Conservation (phyloP, 2,888 invertebrate species). For the Tinea pellionella region DNA sequence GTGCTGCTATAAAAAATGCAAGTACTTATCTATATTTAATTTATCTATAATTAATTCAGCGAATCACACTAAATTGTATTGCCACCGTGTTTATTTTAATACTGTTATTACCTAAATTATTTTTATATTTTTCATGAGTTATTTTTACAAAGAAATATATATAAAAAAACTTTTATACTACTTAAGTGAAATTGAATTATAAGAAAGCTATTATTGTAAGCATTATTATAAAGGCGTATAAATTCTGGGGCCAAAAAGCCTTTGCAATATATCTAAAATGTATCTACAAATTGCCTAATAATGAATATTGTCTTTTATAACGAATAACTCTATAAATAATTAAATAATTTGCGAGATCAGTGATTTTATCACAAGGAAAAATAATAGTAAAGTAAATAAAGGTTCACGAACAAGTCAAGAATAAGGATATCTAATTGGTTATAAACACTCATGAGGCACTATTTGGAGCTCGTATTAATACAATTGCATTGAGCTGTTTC, state of each 20-base stretch:
- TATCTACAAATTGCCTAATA: conserved; percentile 17
- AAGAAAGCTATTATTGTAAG: conserved; percentile 6
- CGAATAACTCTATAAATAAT: conserved; percentile 11
- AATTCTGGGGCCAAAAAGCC: conserved; percentile 22
- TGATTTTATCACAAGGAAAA: conserved; percentile 8
- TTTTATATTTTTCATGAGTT: too few species aligned
- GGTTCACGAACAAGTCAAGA: too few species aligned
- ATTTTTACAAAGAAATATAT: not conserved
- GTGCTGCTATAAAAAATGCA: too few species aligned
- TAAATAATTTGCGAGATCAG: not conserved
- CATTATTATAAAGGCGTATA: conserved; percentile 10
- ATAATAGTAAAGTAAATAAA: not conserved
- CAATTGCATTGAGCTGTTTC: too few species aligned
- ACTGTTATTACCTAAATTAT: not conserved
- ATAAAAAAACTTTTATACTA: not conserved
- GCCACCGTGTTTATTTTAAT: not conserved
- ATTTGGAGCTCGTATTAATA: not conserved
- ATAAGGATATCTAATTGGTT: too few species aligned
- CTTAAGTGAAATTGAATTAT: not conserved
- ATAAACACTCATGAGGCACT: not conserved
- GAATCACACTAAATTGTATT: too few species aligned
- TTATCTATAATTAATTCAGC: too few species aligned
- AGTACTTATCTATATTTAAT: too few species aligned
- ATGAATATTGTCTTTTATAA: conserved; percentile 27
- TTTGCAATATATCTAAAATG: conserved; percentile 19